These are phyloP conservation scores for Sphenodon punctatus DNA, from an alignment of 2,797 vertebrate species.

Conservation along the genomic window DNA sequence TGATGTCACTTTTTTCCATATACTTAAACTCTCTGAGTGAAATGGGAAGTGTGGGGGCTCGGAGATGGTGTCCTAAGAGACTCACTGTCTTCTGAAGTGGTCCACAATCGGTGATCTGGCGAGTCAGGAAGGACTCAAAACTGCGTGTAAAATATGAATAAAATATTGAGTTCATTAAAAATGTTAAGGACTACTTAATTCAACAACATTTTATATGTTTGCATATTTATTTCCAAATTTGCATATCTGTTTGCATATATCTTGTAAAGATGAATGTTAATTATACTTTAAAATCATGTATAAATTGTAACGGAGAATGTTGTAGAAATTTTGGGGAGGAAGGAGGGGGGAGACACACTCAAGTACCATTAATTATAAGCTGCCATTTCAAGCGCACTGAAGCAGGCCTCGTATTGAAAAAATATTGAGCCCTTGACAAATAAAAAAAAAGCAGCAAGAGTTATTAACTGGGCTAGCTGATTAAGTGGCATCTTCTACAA, in stretches of 20 bases:
- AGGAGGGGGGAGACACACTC: conserved; percentile 74
- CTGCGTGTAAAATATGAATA: conserved; percentile 82
- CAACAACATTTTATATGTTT: conserved; percentile 85
- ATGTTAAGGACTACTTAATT: conserved; percentile 86
- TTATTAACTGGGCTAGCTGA: conserved; percentile 74
- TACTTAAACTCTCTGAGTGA: background rate
- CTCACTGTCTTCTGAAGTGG: conserved; percentile 11
- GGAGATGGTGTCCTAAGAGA: background rate
- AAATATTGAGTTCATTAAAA: conserved; percentile 88
- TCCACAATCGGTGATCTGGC: conserved; percentile 51
- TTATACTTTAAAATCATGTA: conserved; percentile 85
- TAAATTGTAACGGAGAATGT: conserved; percentile 84
- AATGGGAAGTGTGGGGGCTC: conserved; percentile 1
- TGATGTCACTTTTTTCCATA: background rate
- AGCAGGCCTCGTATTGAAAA: conserved; percentile 78
- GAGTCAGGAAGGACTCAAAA: conserved; percentile 76
- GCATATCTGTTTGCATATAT: conserved; percentile 88
- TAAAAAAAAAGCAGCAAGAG: conserved; percentile 66
- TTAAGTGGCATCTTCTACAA: conserved; percentile 68
- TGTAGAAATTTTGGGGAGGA: conserved; percentile 81
- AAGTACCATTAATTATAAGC: conserved; percentile 81
- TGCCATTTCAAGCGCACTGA: conserved; percentile 75
- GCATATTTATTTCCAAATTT: conserved; percentile 85
- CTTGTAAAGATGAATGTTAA: conserved; percentile 82
- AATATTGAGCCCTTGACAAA: conserved; percentile 80